A percentile compares a stretch with the other conserved stretches of the same genome.
These are phyloP conservation scores for Enteromius thamalakanensis DNA, from an alignment of 2,797 vertebrate species.

Conservation along the genomic window DNA sequence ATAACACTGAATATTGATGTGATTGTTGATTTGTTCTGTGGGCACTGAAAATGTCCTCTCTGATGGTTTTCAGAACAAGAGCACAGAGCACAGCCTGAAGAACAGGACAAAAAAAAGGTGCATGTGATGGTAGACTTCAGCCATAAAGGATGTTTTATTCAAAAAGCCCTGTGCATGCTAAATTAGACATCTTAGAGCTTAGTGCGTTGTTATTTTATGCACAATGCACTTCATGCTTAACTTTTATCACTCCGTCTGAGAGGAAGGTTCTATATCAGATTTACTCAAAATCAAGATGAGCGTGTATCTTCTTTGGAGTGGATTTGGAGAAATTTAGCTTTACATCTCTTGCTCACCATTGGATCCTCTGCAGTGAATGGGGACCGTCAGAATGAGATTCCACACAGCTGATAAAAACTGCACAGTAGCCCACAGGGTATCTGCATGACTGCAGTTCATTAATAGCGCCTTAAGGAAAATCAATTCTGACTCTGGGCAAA, in stretches of 20 bases:
- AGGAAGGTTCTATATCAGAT: background rate
- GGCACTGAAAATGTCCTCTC: conserved; percentile 31
- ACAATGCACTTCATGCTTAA: background rate
- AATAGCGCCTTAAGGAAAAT: too few species aligned
- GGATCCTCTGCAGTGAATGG: background rate
- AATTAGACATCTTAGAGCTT: background rate
- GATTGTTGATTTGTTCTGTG: conserved; percentile 53
- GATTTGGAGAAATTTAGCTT: background rate
- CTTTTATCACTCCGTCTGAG: background rate
- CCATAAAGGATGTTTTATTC: conserved; percentile 35
- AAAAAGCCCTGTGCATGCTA: conserved; percentile 25
- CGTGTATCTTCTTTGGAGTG: background rate
- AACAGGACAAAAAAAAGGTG: background rate
- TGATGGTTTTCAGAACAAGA: conserved; percentile 42
- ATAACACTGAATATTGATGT: conserved; percentile 53
- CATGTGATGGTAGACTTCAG: conserved; percentile 31
- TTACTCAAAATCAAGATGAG: background rate
- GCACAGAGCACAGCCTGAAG: background rate
- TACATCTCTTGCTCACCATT: background rate
- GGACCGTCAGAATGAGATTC: background rate
- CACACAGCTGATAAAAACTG: background rate
- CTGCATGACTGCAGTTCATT: too few species aligned
- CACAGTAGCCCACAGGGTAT: background rate
- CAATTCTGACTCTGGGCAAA: too few species aligned
- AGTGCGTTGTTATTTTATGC: conserved; percentile 17